These are phyloP conservation scores for Sinelater perroti DNA, from an alignment of 2,888 invertebrate genomes.

Conservation along the genomic window DNA sequence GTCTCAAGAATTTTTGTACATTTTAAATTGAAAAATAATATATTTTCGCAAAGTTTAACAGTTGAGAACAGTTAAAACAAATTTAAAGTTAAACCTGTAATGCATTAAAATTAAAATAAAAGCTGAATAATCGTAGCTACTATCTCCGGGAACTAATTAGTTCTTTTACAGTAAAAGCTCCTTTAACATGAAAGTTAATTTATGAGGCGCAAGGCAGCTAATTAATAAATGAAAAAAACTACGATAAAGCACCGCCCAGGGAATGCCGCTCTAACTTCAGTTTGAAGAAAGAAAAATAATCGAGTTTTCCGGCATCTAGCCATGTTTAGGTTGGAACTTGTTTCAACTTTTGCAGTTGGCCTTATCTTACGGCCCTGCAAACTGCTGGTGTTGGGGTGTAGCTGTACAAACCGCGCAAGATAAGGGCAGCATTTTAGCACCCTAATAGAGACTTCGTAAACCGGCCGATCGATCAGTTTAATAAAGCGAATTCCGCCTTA, in stretches of 20 bases:
- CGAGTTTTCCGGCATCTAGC: conserved; percentile 9
- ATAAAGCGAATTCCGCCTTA: too few species aligned
- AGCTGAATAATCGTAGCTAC: too few species aligned
- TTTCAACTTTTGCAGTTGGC: conserved; percentile 30
- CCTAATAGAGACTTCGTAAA: too few species aligned
- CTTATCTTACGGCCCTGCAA: conserved; percentile 23
- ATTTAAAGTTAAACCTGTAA: too few species aligned
- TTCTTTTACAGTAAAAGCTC: conserved; percentile 14
- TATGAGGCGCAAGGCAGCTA: conserved; percentile 19
- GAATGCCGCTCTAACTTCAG: conserved; percentile 8
- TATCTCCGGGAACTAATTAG: too few species aligned
- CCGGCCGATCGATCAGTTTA: too few species aligned
- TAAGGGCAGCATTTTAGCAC: conserved; percentile 22
- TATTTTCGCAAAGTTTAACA: too few species aligned
- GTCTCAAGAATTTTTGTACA: too few species aligned
- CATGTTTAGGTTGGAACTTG: conserved; percentile 24
- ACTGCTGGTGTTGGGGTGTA: conserved; percentile 22
- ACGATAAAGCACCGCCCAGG: conserved; percentile 7
- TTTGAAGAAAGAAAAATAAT: conserved; percentile 18
- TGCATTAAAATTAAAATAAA: too few species aligned
- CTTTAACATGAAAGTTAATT: conserved; percentile 14
- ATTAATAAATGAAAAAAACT: conserved; percentile 16
- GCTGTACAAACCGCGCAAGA: conserved; percentile 22
- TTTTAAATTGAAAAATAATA: too few species aligned
- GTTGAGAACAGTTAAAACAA: too few species aligned